Conservation (phyloP, 2,888 invertebrate species). For the Griposia aprilina region DNA sequence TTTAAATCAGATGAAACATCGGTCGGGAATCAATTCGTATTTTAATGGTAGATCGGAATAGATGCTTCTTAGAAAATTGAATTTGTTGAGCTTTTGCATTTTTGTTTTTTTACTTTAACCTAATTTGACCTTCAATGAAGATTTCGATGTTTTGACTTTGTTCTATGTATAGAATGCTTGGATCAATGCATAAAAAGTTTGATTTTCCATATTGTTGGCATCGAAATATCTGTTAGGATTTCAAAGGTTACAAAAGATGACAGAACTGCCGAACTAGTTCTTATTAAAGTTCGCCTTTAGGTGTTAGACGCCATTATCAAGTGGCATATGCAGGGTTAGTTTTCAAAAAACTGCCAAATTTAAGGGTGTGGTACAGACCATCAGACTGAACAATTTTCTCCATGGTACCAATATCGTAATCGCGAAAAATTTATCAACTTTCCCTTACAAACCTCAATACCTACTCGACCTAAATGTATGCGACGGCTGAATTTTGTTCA, state of each 20-base stretch:
- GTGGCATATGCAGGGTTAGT: too few relatives aligned
- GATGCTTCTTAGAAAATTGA: constrained; percentile 41
- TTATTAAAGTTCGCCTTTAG: background rate
- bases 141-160: constrained; percentile 6
- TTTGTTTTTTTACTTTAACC: background rate
- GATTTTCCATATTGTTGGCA: background rate
- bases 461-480: too few relatives aligned
- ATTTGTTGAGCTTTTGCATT: constrained; percentile 5
- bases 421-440: too few relatives aligned
- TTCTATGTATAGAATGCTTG: constrained; percentile 13
- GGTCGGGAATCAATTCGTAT: constrained; percentile 23
- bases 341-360: too few relatives aligned
- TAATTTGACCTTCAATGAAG: constrained; percentile 13
- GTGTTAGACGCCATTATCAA: background rate
- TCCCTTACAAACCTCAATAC: too few relatives aligned
- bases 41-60: constrained; percentile 36
- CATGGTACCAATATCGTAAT: too few relatives aligned
- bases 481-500: too few relatives aligned
- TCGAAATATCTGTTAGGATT: background rate
- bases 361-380: too few relatives aligned
- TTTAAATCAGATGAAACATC: constrained; percentile 12
- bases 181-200: background rate
- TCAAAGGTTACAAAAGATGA: background rate
- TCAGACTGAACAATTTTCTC: too few relatives aligned
- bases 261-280: background rate